Base-by-base conservation (phyloP, 1,140 invertebrate species). In the Telenomus remus region DNA sequence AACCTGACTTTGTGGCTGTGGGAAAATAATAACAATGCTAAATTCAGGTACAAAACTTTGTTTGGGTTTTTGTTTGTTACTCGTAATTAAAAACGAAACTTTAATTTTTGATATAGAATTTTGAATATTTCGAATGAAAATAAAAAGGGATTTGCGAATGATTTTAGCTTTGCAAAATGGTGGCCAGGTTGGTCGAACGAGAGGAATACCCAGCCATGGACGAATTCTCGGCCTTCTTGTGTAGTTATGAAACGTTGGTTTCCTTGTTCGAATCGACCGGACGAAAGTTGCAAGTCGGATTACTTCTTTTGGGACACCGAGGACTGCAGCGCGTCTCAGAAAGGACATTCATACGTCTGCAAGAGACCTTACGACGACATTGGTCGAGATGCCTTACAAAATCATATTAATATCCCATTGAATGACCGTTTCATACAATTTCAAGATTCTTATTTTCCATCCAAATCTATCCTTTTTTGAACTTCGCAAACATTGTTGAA, bases 261-360 rank as follows among this genome's bases (percentile, higher is more conserved):
- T 56, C 85, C 89, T 4, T 90, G 89, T 69, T 80, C 85, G 13
- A 68, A 84, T 48, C 69, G 63, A 37, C 79, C 84, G 0, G 81
- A 84, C 0, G 69, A 74, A 13, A 79, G 64, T 14, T 89, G 88
- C 59, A 64, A 71, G 5, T 78, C 88, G 14, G 89, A 90, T 75
- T 91, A 91, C 61, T 91, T 88, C 80, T 91, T 89, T 64, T 91
- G 90, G 90, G 86, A 88, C 13, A 71, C 82, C 4, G 89, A 90
- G 47, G 88, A 90, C 59, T 91, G 90, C 59, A 81, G 79, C 4
- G 69, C 79, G 9, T 84, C 85, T 15, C 80, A 77, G 14, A 85
- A 88, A 14, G 86, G 81, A 14, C 86, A 90, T 51, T 86, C 87
- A 3, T 90, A 87, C 50, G 79, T 91, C 57, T 91, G 90, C 78